Evolutionary conservation across 2,888 invertebrate genomes (phyloP).

Genomic region (Trachelus tabidus): DNA sequence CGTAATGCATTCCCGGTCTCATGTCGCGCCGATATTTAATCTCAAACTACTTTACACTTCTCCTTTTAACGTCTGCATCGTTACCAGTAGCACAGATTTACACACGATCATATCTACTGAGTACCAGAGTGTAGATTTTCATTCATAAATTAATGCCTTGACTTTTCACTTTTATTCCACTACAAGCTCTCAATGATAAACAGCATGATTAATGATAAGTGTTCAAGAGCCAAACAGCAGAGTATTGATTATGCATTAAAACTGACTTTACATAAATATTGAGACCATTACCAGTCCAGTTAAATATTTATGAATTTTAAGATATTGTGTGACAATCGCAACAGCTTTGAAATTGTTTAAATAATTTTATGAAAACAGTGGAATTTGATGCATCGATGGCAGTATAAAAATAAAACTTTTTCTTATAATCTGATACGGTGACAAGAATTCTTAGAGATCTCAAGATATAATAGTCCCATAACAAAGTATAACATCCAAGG

Average conservation of each 20-base stretch:
- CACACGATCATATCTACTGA: neutral
- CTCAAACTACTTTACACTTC: neutral
- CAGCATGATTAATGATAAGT: neutral
- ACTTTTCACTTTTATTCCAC: neutral
- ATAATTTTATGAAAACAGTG: neutral
- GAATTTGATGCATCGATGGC: neutral
- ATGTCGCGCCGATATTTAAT: conserved; percentile 2
- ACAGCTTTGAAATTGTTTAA: neutral
- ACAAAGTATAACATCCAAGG: neutral
- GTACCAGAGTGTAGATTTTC: neutral
- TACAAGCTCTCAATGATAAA: neutral
- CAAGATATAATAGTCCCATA: neutral
- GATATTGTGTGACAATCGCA: too few relatives aligned
- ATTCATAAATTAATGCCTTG: neutral
- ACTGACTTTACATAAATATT: neutral
- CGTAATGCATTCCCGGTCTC: neutral
- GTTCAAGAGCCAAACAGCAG: neutral
- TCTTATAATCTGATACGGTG: neutral
- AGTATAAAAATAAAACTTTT: neutral
- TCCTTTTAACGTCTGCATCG: neutral
- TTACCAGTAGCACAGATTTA: neutral
- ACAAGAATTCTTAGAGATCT: neutral
- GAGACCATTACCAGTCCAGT: neutral
- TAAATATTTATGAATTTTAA: neutral
- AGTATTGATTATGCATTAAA: neutral